A percentile compares a stretch with the other conserved stretches of the same genome.
Evolutionary conservation across 2,797 vertebrate genomes (phyloP).

Genomic region (Oophaga sylvatica): DNA sequence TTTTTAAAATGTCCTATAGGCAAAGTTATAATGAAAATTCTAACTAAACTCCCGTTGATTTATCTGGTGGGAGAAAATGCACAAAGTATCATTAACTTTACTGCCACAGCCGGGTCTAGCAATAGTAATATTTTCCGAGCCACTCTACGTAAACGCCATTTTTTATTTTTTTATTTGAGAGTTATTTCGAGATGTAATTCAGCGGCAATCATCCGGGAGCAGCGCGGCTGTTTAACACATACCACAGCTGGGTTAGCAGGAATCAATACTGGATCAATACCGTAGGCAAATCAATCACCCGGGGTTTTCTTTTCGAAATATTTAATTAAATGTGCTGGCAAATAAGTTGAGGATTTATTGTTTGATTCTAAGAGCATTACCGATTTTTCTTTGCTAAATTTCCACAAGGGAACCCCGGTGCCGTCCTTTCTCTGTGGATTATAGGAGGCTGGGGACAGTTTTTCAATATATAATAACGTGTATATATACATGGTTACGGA

Average conservation of each 20-base stretch:
- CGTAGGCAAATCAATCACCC: constrained; percentile 85
- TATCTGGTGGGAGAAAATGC: background rate
- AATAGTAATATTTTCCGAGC: constrained; percentile 34
- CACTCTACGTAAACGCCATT: constrained; percentile 43
- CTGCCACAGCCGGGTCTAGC: background rate
- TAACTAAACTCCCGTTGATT: constrained; percentile 16
- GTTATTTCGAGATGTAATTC: constrained; percentile 71
- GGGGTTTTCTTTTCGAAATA: constrained; percentile 90
- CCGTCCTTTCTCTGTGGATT: constrained; percentile 80
- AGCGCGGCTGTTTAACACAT: constrained; percentile 82
- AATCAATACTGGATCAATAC: constrained; percentile 87
- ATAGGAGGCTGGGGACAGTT: constrained; percentile 89
- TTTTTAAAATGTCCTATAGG: background rate
- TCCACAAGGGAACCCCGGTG: constrained; percentile 79
- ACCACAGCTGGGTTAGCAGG: constrained; percentile 83
- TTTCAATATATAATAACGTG: constrained; percentile 93
- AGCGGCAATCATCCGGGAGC: constrained; percentile 78
- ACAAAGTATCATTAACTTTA: constrained; percentile 26
- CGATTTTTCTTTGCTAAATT: constrained; percentile 87
- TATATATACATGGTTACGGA: constrained; percentile 91
- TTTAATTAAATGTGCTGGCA: constrained; percentile 92
- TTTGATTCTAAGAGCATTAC: constrained; percentile 92
- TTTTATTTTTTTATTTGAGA: constrained; percentile 45
- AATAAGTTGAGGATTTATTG: constrained; percentile 90
- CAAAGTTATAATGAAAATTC: constrained; percentile 24